Base-by-base conservation (phyloP, 2,113 vertebrate genomes). In the Orthonyx spaldingii region DNA sequence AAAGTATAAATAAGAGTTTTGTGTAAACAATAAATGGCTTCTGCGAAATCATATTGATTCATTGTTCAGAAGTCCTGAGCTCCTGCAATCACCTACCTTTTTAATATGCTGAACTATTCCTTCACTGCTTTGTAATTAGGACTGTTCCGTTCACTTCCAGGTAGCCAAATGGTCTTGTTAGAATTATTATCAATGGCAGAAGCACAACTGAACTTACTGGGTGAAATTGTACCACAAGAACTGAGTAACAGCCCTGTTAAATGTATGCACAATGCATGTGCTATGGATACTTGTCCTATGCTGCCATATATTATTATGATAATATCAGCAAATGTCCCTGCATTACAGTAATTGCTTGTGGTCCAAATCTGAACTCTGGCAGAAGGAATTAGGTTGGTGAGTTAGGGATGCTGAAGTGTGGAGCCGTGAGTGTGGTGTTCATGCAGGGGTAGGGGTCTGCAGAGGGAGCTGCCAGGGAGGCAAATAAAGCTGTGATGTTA, bases 341-440 rank as follows among this genome's bases (percentile, higher is more conserved):
- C 0, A 0, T 80, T 92, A 28, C 35, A 46, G 41, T 70, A 94
- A 63, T 71, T 82, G 52, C 70, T 81, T 47, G 46, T 72, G 81
- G 28, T 87, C 53, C 65, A 65, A 65, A 59, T 37, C 37, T 87
- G 65, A 84, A 16, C 33, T 66, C 37, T 72, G 56, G 20, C n/a
- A 71, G 39, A 30, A 52, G 13, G 22, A 68, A 75, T 91, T 71
- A 86, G 30, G 18, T 12, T 79, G 47, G 11, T 84, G 81, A 70
- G 32, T 79, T 93, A 42, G 26, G 26, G 71, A 42, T 90, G 33
- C 71, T 85, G 70, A 63, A 42, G 33, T 26, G 16, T 13, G 26
- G 56, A 84, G 22, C 50, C 2, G 0, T 42, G 35, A 86, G 32
- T 0, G 0, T 63, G 47, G 8, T 2, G 0, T 81, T 84, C 0